These are phyloP conservation scores for Ichneumoninae sp. DNA, from an alignment of 2,888 invertebrate species.

Conservation along the genomic window DNA sequence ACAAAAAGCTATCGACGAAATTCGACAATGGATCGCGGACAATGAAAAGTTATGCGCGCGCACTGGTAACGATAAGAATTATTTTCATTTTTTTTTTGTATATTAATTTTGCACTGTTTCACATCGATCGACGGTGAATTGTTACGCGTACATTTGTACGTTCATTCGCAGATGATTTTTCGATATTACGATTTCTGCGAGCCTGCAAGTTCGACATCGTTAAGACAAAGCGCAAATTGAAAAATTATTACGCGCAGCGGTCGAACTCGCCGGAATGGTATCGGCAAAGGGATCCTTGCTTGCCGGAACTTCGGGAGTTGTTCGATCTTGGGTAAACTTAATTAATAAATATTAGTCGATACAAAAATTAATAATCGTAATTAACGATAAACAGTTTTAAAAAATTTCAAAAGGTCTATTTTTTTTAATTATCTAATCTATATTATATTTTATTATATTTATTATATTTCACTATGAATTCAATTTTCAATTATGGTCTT, in stretches of 20 bases:
- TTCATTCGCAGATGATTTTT: slow-evolving; percentile 83
- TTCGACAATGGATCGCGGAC: slow-evolving; percentile 82
- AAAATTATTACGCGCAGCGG: slow-evolving; percentile 86
- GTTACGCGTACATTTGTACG: neutral
- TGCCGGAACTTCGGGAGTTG: slow-evolving; percentile 86
- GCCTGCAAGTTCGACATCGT: slow-evolving; percentile 87
- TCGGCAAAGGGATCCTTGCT: slow-evolving; percentile 86
- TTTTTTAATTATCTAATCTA: too few species aligned
- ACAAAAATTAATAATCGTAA: neutral
- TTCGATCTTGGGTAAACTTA: slow-evolving; percentile 85
- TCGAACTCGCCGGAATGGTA: slow-evolving; percentile 87
- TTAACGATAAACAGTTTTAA: too few species aligned
- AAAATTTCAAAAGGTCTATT: too few species aligned
- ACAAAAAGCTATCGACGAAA: slow-evolving; percentile 79
- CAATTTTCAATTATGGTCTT: neutral
- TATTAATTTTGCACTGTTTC: neutral
- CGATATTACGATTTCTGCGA: slow-evolving; percentile 86
- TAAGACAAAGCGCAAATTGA: slow-evolving; percentile 86
- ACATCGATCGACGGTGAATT: neutral
- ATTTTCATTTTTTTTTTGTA: slow-evolving; percentile 3
- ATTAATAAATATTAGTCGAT: neutral
- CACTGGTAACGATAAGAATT: slow-evolving; percentile 76
- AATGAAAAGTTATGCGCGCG: slow-evolving; percentile 80
- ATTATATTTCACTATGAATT: neutral
- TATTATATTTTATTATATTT: neutral